Evolutionary conservation across 2,888 invertebrate genomes (phyloP).

Genomic region (Meiosimyza decipiens): DNA sequence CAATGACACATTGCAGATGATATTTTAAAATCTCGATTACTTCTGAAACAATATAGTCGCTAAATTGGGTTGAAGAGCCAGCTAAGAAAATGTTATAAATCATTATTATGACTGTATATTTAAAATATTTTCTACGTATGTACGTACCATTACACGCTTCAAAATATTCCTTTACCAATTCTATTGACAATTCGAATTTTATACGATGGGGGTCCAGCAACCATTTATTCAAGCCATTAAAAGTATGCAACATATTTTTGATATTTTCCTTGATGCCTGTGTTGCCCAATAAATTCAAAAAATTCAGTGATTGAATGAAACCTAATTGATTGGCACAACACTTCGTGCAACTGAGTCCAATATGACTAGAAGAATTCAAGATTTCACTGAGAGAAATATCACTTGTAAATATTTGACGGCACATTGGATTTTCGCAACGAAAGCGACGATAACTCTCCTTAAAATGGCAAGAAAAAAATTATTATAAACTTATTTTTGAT

Average conservation of each 20-base stretch:
- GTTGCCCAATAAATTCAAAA: no score
- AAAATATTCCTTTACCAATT: no score
- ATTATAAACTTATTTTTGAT: background rate
- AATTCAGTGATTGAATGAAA: no score
- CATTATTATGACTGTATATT: constrained; percentile 36
- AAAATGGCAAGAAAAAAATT: background rate
- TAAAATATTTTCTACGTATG: constrained; percentile 39
- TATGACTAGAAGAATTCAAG: background rate
- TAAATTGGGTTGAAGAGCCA: no score
- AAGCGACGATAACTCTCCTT: constrained; percentile 53
- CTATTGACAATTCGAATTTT: constrained; percentile 37
- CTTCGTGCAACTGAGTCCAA: background rate
- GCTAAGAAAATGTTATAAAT: background rate
- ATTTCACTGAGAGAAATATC: background rate
- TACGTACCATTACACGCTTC: background rate
- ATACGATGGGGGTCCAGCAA: no score
- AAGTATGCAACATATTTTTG: no score
- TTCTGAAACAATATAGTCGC: constrained; percentile 42
- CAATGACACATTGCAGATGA: constrained; percentile 40
- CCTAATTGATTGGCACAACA: no score
- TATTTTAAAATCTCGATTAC: constrained; percentile 46
- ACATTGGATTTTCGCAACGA: constrained; percentile 51
- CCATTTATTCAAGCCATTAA: no score
- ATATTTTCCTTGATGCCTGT: no score
- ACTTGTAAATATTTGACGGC: constrained; percentile 49